Conservation (phyloP, 2,888 invertebrate genomes). For the Camptogramma bilineatum region DNA sequence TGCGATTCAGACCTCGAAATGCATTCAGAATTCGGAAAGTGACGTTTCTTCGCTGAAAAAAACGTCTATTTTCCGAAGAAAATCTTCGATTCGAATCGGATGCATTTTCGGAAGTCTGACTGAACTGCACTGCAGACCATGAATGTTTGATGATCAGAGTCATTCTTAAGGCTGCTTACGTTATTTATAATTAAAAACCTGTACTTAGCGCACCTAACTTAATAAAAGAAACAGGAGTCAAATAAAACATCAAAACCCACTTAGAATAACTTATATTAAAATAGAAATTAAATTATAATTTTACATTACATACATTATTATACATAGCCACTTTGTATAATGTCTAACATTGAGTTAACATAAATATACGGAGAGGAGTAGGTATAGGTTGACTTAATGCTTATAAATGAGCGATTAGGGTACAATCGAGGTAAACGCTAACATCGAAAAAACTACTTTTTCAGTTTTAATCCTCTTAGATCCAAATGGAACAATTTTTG, state of each 20-base stretch:
- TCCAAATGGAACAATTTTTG: background rate
- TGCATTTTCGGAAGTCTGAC: no score
- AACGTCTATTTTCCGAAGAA: no score
- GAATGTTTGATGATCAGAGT: no score
- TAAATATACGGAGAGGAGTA: slow-evolving; percentile 49
- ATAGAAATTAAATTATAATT: slow-evolving; percentile 74
- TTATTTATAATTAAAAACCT: no score
- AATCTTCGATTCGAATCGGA: no score
- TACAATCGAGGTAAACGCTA: slow-evolving; percentile 43
- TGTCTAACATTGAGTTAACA: slow-evolving; percentile 61
- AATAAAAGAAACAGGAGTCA: background rate
- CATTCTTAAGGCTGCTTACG: no score
- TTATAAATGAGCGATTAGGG: slow-evolving; percentile 54
- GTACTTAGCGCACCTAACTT: no score
- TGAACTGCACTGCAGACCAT: no score
- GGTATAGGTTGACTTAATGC: slow-evolving; percentile 23
- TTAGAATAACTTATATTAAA: slow-evolving; percentile 77
- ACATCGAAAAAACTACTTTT: slow-evolving; percentile 4
- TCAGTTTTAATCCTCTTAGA: background rate
- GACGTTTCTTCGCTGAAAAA: no score
- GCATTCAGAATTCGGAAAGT: no score
- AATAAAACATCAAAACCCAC: slow-evolving; percentile 66
- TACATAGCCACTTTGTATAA: slow-evolving; percentile 80
- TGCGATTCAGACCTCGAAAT: no score
- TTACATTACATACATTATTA: slow-evolving; percentile 74